Evolutionary conservation across 2,888 invertebrate genomes (phyloP), one percentile per base, ranked within the genome.

Genomic region (Stegana nigrithorax): DNA sequence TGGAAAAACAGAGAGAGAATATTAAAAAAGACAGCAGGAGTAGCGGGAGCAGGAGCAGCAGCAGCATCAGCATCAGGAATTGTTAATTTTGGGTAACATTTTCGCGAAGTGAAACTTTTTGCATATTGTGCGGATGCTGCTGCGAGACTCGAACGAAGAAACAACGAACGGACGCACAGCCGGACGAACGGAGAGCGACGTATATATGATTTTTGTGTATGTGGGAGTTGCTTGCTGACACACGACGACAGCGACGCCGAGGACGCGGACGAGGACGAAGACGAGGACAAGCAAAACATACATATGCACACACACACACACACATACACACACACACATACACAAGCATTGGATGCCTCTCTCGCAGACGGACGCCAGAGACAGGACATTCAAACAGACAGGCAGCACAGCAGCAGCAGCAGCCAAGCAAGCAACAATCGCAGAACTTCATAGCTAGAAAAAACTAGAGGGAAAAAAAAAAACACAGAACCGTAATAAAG

Each of bases 381-480:
- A 55, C 53, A 45, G 17, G 42, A 27, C 44, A 45, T 29, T 44
- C 44, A 27, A 29, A 58, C n/a, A 32, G 47, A 47, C 56, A 45
- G 19, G 27, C 36, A 50, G 44, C 63, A 63, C 47, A 39, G 21
- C 56, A 62, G 36, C 59, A 50, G 17, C 53, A 59, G 17, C 56
- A 2, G 3, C 57, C 17, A 8, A 45, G 21, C 67, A 77, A 77
- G 73, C 79, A 73, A 75, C 77, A 78, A 77, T 75, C 72, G 73
- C 69, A 70, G 64, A 53, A 62, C 59, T 59, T 42, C 42, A 62
- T 27, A 47, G 10, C 6, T 17, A 42, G n/a, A n/a, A n/a, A n/a
- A n/a, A n/a, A n/a, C n/a, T n/a, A n/a, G n/a, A n/a, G n/a, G n/a
- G n/a, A n/a, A n/a, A n/a, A n/a, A n/a, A n/a, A n/a, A 47, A 50